phyloP scores from a whole-genome alignment of 2,113 vertebrate genomes.

The Myiozetetes cayanensis region DNA sequence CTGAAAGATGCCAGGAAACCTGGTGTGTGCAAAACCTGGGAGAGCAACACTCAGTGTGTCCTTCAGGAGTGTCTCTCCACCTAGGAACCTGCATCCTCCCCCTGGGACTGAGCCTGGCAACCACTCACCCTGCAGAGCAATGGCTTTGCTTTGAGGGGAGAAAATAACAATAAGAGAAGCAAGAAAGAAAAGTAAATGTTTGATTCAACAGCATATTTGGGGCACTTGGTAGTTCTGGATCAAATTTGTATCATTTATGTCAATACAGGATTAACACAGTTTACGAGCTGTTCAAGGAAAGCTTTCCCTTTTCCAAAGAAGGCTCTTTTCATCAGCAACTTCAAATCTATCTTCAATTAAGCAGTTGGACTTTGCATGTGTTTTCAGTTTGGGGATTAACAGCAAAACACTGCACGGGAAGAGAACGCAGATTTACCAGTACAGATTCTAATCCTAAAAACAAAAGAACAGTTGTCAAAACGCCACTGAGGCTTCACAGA shows the following conservation, averaged over 20 bases:
- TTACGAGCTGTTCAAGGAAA: background rate
- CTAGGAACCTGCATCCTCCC: background rate
- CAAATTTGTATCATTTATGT: background rate
- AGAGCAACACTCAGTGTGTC: background rate
- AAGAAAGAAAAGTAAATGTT: background rate
- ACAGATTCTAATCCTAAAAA: background rate
- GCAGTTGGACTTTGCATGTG: background rate
- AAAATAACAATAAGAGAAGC: background rate
- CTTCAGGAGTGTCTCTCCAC: background rate
- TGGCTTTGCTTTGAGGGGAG: rapidly evolving
- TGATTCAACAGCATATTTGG: background rate
- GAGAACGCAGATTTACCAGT: background rate
- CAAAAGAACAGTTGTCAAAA: background rate
- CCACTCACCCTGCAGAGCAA: background rate
- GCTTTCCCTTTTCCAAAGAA: background rate
- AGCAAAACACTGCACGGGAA: background rate
- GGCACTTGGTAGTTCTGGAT: background rate
- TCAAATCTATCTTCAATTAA: background rate
- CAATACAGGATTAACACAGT: background rate
- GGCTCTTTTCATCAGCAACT: background rate
- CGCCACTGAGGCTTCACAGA: background rate
- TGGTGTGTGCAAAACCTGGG: background rate
- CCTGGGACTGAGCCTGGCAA: rapidly evolving
- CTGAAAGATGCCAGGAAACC: background rate
- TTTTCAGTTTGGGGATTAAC: background rate